These are phyloP conservation scores for Notolabrus celidotus DNA, from an alignment of 2,797 vertebrate species.

Conservation along the genomic window DNA sequence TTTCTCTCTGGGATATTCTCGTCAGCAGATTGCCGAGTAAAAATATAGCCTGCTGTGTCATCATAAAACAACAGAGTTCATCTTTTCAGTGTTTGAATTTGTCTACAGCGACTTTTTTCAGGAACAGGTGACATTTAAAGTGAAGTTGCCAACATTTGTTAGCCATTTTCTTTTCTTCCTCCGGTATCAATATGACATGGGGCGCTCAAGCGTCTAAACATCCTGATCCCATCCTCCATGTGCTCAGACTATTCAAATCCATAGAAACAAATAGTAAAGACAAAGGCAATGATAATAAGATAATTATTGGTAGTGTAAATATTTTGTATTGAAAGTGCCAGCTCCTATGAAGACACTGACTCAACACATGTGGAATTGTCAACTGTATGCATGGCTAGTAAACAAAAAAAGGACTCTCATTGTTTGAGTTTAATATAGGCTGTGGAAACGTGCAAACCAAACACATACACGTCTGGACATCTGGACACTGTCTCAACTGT, in stretches of 20 bases:
- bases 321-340: slow-evolving; percentile 83
- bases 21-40: slow-evolving; percentile 64
- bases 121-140: slow-evolving; percentile 60
- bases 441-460: slow-evolving; percentile 80
- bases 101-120: slow-evolving; percentile 52
- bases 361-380: slow-evolving; percentile 72
- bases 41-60: slow-evolving; percentile 52
- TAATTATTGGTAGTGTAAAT: slow-evolving; percentile 78
- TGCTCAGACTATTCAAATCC: slow-evolving; percentile 72
- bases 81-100: slow-evolving; percentile 68
- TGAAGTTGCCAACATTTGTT: slow-evolving; percentile 69
- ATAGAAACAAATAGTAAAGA: slow-evolving; percentile 60
- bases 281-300: slow-evolving; percentile 44
- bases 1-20: slow-evolving; percentile 46
- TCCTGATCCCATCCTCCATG: slow-evolving; percentile 56
- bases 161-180: slow-evolving; percentile 42
- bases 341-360: slow-evolving; percentile 77
- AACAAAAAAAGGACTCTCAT: slow-evolving; percentile 73
- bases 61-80: slow-evolving; percentile 50
- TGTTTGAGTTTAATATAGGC: slow-evolving; percentile 77
- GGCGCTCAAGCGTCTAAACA: slow-evolving; percentile 32
- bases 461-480: slow-evolving; percentile 73
- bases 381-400: slow-evolving; percentile 81
- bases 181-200: slow-evolving; percentile 44
- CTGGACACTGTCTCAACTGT: slow-evolving; percentile 77